Evolutionary conservation across 2,888 invertebrate species (phyloP), one percentile per base, ranked within the genome.

Genomic region (Liopterus haemorrhoidalis): DNA sequence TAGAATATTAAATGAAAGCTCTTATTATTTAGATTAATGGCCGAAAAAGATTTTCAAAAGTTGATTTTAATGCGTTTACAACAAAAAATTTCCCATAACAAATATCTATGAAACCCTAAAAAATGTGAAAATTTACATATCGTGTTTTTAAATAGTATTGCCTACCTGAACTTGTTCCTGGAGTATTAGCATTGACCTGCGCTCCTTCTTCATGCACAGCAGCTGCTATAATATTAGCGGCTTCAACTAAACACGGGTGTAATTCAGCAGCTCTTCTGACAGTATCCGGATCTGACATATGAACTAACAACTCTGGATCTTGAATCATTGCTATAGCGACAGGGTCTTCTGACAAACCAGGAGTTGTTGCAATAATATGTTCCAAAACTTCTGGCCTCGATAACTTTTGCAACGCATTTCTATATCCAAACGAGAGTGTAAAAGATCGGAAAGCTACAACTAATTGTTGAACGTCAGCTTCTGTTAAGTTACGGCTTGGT

Each of bases 241-340:
- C 85, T 49, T 79, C 78, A 0, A 82, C 77, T 45, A 88, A 68
- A 20, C 78, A 73, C 1, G 86, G 87, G 59, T 86, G 83, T 0
- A 76, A 72, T 41, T 77, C 74, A 1, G 82, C 76, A 4, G 84
- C 76, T 49, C 82, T 76, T 54, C 78, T 70, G 57, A 85, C 78
- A 6, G 80, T 81, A 49, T 78, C 76, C 1, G 77, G 70, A 58
- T 83, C 82, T 1, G 79, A 76, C 44, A 87, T 69, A 9, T 85
- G 80, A 1, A 79, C 75, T 52, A 88, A 69, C n/a, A 88, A 66
- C 56, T 86, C 83, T 12, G 82, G 81, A 62, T 87, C 85, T 59
- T 83, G 82, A 9, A 88, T 71, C 54, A 87, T 79, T 1, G 85
- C 83, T 20, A 86, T 67, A 1, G 85, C 81, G 9, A 81, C 77